Percentiles rank a stretch among this genome's conserved stretches.
Evolutionary conservation across 2,797 vertebrate genomes (phyloP).

Genomic region (Sitta carolinensis): DNA sequence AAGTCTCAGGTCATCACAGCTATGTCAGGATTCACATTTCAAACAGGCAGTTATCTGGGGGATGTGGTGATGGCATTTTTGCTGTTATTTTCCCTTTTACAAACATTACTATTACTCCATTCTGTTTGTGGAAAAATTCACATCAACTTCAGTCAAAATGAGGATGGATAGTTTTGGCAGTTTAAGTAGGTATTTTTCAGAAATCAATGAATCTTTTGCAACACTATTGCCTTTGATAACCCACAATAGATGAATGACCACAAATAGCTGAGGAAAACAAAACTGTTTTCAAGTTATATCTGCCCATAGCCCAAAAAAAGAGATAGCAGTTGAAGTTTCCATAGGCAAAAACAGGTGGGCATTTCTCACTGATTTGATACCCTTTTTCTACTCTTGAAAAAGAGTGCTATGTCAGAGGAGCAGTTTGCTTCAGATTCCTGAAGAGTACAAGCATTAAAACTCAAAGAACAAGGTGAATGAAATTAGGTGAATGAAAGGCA

Average conservation of each 20-base stretch:
- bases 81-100: background rate
- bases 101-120: background rate
- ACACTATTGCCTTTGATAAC: background rate
- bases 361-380: background rate
- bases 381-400: background rate
- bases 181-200: background rate
- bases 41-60: background rate
- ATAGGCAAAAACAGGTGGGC: background rate
- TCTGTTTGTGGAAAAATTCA: background rate
- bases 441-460: background rate
- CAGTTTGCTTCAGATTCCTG: background rate
- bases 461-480: background rate
- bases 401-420: background rate
- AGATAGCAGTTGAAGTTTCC: background rate
- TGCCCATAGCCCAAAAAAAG: background rate
- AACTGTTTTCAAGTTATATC: background rate
- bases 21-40: background rate
- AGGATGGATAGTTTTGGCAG: background rate
- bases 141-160: background rate
- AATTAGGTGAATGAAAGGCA: constrained; percentile 2
- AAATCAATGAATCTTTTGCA: background rate
- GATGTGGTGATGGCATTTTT: background rate
- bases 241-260: background rate
- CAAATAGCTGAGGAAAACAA: background rate
- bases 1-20: background rate